Evolutionary conservation across 2,113 vertebrate genomes (phyloP).

Genomic region (Heptranchias perlo): DNA sequence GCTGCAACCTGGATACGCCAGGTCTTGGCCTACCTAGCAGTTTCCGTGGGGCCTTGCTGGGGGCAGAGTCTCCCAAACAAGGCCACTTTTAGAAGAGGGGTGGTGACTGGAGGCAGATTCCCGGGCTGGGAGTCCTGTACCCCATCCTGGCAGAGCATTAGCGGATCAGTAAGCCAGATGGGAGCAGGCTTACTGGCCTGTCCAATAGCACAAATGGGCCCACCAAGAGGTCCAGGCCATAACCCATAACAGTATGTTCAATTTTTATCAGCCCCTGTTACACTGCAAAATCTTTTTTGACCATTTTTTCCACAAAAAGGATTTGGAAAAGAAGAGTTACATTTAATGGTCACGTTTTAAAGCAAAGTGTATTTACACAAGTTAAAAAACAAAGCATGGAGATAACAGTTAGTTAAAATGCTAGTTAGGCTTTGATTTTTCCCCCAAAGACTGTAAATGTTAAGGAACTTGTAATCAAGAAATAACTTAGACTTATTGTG

Average conservation of each 20-base stretch:
- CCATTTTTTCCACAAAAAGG: neutral
- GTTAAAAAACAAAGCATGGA: neutral
- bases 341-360: neutral
- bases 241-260: neutral
- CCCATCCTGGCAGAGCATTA: too few relatives aligned
- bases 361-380: neutral
- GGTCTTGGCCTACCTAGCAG: neutral
- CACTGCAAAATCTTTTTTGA: neutral
- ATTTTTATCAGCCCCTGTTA: neutral
- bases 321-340: neutral
- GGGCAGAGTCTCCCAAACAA: neutral
- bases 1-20: neutral
- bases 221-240: too few relatives aligned
- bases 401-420: neutral
- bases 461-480: neutral
- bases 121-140: too few relatives aligned
- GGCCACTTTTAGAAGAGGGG: neutral
- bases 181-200: neutral
- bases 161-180: too few relatives aligned
- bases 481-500: neutral
- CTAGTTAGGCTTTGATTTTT: neutral
- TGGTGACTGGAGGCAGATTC: too few relatives aligned
- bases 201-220: neutral
- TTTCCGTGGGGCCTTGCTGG: neutral
- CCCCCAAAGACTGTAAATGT: neutral